Percentiles rank a stretch among this genome's conserved stretches.
These are phyloP conservation scores for Oncorhynchus keta DNA, from an alignment of 2,113 vertebrate species.

Conservation along the genomic window DNA sequence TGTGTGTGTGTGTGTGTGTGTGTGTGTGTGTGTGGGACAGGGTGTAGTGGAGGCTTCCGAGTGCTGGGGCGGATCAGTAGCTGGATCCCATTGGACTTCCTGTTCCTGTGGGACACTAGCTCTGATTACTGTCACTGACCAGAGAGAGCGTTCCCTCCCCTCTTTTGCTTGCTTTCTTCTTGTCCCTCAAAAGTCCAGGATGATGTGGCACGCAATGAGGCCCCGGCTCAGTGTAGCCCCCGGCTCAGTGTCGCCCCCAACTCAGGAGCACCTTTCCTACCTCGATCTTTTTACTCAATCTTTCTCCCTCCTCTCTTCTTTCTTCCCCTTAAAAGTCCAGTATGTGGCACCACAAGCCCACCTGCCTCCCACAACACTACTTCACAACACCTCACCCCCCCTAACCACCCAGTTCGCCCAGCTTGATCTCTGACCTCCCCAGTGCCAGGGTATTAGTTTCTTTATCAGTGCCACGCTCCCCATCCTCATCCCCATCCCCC, in stretches of 20 bases:
- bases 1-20: constrained; percentile 20
- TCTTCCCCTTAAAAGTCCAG: neutral
- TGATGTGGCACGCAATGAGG: no score
- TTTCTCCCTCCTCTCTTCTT: neutral
- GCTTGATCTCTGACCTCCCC: constrained; percentile 57
- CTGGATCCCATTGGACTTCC: constrained; percentile 62
- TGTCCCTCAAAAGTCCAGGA: neutral
- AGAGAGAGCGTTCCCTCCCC: neutral
- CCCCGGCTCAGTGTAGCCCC: no score
- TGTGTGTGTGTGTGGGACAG: constrained; percentile 17
- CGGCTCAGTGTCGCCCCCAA: neutral
- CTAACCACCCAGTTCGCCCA: constrained; percentile 26
- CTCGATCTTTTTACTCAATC: neutral
- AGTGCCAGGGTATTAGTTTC: constrained; percentile 63
- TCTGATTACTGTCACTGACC: constrained; percentile 29
- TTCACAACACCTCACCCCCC: constrained; percentile 1
- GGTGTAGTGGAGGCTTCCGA: neutral
- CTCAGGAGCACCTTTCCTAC: no score
- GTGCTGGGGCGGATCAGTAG: constrained; percentile 49
- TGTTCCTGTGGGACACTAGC: constrained; percentile 47
- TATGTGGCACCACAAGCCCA: neutral
- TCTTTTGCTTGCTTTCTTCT: neutral
- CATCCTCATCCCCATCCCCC: constrained; percentile 23
- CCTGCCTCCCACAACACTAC: neutral
- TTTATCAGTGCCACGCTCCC: constrained; percentile 72